Conservation (phyloP, 2,113 vertebrate species). For the Tetrao urogallus region DNA sequence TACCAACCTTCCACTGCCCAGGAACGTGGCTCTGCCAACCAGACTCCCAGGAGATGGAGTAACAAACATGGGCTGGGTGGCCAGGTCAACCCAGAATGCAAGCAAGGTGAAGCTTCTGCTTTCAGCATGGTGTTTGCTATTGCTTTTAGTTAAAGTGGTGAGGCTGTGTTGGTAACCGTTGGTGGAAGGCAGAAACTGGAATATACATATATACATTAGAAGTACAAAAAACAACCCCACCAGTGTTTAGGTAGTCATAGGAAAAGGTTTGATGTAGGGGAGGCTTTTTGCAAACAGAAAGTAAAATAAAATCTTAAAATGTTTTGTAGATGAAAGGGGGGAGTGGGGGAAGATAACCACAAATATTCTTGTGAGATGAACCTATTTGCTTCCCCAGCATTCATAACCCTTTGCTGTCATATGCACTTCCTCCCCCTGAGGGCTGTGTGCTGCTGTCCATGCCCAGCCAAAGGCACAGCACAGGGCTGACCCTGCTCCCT, state of each 20-base stretch:
- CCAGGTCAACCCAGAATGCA: background rate
- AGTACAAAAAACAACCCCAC: fast-evolving
- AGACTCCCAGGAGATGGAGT: background rate
- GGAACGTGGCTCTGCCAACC: fast-evolving
- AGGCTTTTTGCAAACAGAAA: background rate
- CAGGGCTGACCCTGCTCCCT: background rate
- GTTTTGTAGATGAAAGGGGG: too few relatives aligned
- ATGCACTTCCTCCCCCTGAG: background rate
- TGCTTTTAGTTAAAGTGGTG: conserved; percentile 14
- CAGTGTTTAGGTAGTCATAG: background rate
- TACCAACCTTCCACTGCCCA: background rate
- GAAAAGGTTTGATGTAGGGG: background rate
- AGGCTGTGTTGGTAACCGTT: background rate
- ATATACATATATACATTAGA: background rate
- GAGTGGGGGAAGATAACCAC: too few relatives aligned
- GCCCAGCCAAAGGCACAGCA: background rate
- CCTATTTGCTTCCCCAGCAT: background rate
- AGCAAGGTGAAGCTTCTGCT: background rate
- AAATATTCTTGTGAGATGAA: background rate
- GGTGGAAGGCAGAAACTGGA: background rate
- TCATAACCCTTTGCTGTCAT: background rate
- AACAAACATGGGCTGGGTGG: background rate
- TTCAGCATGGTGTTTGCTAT: background rate
- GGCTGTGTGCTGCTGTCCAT: background rate
- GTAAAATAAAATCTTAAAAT: too few relatives aligned